Base-by-base conservation (phyloP, 2,888 invertebrate genomes). In the Cordilura impudica region DNA sequence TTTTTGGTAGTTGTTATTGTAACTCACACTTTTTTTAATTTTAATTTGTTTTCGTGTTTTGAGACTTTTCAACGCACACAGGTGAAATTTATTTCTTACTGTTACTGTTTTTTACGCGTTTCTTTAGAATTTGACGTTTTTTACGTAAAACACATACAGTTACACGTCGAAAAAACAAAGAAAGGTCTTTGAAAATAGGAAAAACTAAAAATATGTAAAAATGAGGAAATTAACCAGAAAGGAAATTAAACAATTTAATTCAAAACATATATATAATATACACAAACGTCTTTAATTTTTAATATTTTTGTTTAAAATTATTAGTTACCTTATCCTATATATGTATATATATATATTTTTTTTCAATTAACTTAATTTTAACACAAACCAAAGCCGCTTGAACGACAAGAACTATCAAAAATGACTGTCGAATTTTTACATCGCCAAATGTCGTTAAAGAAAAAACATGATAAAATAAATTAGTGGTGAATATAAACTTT, bases 341-440 rank as follows among this genome's bases (percentile, higher is more conserved):
- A n/a, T n/a, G n/a, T n/a, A n/a, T n/a, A 19, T 4, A 56, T 14
- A 14, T 51, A 12, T 26, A 60, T 1, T 26, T 51, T 51, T 43
- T 14, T 56, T 43, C 21, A 51, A 51, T 56, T 26, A 63, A n/a
- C n/a, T 60, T 60, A 51, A 51, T 54, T 31, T 63, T 14, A 43
- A 70, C 51, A 66, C 29, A 56, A 73, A 53, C 31, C 14, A 39
- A 60, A 43, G 23, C 67, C 66, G 74, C 66, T 74, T 45, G 26
- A 29, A 54, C 35, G 56, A 67, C 31, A 74, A 75, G 63, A 79
- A 75, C 71, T 78, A 60, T 43, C 61, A 79, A 71, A 78, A 75
- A 75, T 79, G 79, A 79, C 79, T 79, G 79, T 79, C 79, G 79
- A 58, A n/a, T 75, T 79, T 78, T 79, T 58, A 71, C 79, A 72